Evolutionary conservation across 2,113 vertebrate genomes (phyloP).

Genomic region (Sakesphorus luctuosus): DNA sequence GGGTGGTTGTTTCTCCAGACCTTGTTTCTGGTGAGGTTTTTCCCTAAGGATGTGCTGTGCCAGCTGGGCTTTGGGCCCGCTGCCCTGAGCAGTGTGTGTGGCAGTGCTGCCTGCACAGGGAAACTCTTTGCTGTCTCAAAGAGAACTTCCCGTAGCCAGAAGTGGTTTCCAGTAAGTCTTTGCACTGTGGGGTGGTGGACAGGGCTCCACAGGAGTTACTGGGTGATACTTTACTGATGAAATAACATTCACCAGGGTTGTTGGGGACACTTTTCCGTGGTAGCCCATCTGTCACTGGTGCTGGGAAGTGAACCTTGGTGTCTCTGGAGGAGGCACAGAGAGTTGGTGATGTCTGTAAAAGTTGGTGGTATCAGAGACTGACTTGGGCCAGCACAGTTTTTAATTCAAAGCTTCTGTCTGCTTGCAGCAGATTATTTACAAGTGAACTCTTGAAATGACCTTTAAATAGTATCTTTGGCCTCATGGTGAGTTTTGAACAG

Average conservation of each 20-base stretch:
- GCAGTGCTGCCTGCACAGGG: too few relatives aligned
- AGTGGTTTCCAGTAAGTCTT: not conserved
- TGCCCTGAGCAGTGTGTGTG: too few relatives aligned
- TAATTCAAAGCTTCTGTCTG: not conserved
- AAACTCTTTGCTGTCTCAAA: not conserved
- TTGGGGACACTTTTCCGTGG: not conserved
- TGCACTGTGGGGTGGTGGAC: not conserved
- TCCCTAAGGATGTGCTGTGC: not conserved
- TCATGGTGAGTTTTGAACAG: not conserved
- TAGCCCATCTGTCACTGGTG: not conserved
- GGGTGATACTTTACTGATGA: not conserved
- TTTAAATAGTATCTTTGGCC: not conserved
- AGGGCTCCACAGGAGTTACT: not conserved
- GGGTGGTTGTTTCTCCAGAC: not conserved
- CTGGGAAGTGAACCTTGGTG: not conserved
- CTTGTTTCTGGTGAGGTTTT: not conserved
- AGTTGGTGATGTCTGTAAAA: not conserved
- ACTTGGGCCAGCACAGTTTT: not conserved
- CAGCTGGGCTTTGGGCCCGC: not conserved
- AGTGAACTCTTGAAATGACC: not conserved
- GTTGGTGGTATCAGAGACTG: not conserved
- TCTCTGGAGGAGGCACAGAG: not conserved
- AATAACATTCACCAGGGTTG: not conserved
- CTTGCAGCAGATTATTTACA: not conserved
- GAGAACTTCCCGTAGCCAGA: rapidly evolving